Base-by-base conservation (phyloP, 2,888 invertebrate species). In the Drosophila nr. medialis region DNA sequence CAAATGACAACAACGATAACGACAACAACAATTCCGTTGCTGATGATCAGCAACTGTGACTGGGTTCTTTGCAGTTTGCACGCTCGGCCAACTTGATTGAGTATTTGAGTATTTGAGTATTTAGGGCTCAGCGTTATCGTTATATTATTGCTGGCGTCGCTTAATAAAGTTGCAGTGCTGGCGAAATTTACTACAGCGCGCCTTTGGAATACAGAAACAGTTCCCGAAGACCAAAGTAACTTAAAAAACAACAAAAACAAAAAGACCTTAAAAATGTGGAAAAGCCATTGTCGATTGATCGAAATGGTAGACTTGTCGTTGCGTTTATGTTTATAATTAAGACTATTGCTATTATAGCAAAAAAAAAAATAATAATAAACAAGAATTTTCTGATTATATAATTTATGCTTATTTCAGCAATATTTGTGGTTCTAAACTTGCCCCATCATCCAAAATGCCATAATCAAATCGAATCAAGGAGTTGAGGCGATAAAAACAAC, bases 111-210 rank as follows among this genome's bases (percentile, higher is more conserved):
- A 50, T 68, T 61, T 58, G 30, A 68, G 54, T 74, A 85, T 87
- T 80, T 79, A 71, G 83, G 87, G 87, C 83, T 85, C 85, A 65
- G 65, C 70, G 61, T 80, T 89, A 83, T 72, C 75, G 70, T 50
- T 50, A 29, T 58, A 34, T 60, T 70, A 53, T 45, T 64, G 66
- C 40, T 80, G 64, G 70, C 64, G 63, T 56, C 60, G 59, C 66
- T 71, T 77, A 65, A 76, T 85, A 81, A 80, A 78, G 54, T 60
- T 77, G 83, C 80, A 68, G 51, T 34, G 78, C 53, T 79, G 64
- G 89, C 84, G 40, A 69, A 78, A 82, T 72, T 61, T 62, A 54
- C 73, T 59, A 54, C 64, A 69, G 53, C 54, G 64, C 55, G 80
- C 40, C 36, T 30, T 49, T 60, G 21, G 84, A 75, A 77, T 81